A percentile compares a stretch with the other conserved stretches of the same genome.
phyloP scores from a whole-genome alignment of 2,888 invertebrate genomes.

The Synanthedon vespiformis region DNA sequence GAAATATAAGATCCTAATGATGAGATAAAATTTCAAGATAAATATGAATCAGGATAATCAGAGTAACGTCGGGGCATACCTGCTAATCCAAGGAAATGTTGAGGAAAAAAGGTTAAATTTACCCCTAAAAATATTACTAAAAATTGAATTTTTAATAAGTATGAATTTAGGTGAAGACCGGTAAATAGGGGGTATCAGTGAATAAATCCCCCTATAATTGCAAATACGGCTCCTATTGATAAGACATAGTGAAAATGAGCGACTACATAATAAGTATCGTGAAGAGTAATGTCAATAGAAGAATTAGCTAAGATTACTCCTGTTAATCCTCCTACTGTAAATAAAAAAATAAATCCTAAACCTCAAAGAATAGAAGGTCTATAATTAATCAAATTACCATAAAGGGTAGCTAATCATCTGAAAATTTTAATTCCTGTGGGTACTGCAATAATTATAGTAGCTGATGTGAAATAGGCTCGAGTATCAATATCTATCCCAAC shows the following conservation, averaged over 20 bases:
- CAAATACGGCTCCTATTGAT: slow-evolving; percentile 84
- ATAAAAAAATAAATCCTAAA: slow-evolving; percentile 82
- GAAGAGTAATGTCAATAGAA: slow-evolving; percentile 80
- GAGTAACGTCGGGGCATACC: slow-evolving; percentile 81
- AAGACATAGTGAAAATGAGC: slow-evolving; percentile 87
- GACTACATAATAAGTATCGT: slow-evolving; percentile 88
- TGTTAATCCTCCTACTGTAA: slow-evolving; percentile 81
- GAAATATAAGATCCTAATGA: slow-evolving; percentile 77
- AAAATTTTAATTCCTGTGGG: slow-evolving; percentile 89
- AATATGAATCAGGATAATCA: slow-evolving; percentile 77
- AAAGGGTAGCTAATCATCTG: slow-evolving; percentile 78
- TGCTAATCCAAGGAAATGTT: slow-evolving; percentile 73
- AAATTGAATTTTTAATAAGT: slow-evolving; percentile 77
- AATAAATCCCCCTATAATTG: slow-evolving; percentile 79
- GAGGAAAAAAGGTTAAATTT: slow-evolving; percentile 85
- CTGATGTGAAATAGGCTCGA: slow-evolving; percentile 86
- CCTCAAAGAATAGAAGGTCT: slow-evolving; percentile 74
- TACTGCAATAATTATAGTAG: slow-evolving; percentile 88
- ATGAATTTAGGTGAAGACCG: slow-evolving; percentile 70
- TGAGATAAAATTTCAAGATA: slow-evolving; percentile 76
- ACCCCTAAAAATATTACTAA: slow-evolving; percentile 79
- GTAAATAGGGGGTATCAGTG: slow-evolving; percentile 79
- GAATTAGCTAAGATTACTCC: slow-evolving; percentile 79
- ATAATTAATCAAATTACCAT: slow-evolving; percentile 73
- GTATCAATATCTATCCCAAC: slow-evolving; percentile 87